Percentiles rank a stretch among this genome's conserved stretches.
Evolutionary conservation across 1,140 invertebrate genomes (phyloP).

Genomic region (Eciton burchellii): DNA sequence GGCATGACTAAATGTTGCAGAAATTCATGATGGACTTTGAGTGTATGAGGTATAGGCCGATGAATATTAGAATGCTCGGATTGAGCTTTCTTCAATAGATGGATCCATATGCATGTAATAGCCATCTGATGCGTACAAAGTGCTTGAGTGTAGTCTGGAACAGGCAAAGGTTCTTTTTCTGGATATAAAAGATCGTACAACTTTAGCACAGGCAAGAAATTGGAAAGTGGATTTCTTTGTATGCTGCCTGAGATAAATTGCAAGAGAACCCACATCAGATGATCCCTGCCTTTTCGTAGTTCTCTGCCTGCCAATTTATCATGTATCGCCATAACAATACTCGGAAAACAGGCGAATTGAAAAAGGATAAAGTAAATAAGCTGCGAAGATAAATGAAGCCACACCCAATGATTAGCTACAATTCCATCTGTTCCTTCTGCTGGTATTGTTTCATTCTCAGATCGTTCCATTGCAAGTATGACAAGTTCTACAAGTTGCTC

Average conservation of each 20-base stretch:
- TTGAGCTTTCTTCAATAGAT: slow-evolving; percentile 97
- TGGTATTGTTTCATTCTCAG: slow-evolving; percentile 88
- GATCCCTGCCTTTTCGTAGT: slow-evolving; percentile 95
- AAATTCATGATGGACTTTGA: slow-evolving; percentile 95
- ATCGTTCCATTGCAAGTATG: slow-evolving; percentile 96
- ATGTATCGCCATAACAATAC: slow-evolving; percentile 95
- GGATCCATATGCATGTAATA: slow-evolving; percentile 98
- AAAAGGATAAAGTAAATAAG: slow-evolving; percentile 98
- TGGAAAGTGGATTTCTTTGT: slow-evolving; percentile 96
- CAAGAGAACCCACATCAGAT: slow-evolving; percentile 98
- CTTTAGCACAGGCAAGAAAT: slow-evolving; percentile 96
- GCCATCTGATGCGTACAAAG: slow-evolving; percentile 97
- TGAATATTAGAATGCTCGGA: slow-evolving; percentile 92
- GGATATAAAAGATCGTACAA: slow-evolving; percentile 97
- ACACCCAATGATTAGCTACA: slow-evolving; percentile 92
- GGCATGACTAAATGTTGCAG: slow-evolving; percentile 93
- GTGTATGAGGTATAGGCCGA: slow-evolving; percentile 92
- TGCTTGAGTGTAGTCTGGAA: slow-evolving; percentile 95
- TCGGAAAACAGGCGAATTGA: slow-evolving; percentile 96
- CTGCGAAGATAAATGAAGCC: slow-evolving; percentile 97
- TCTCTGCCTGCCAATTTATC: slow-evolving; percentile 94
- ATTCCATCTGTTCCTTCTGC: slow-evolving; percentile 88
- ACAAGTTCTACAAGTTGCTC: slow-evolving; percentile 97
- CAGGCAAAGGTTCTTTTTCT: slow-evolving; percentile 94
- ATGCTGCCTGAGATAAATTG: slow-evolving; percentile 99